These are phyloP conservation scores for Serilophus lunatus DNA, from an alignment of 2,113 vertebrate species.

Conservation along the genomic window DNA sequence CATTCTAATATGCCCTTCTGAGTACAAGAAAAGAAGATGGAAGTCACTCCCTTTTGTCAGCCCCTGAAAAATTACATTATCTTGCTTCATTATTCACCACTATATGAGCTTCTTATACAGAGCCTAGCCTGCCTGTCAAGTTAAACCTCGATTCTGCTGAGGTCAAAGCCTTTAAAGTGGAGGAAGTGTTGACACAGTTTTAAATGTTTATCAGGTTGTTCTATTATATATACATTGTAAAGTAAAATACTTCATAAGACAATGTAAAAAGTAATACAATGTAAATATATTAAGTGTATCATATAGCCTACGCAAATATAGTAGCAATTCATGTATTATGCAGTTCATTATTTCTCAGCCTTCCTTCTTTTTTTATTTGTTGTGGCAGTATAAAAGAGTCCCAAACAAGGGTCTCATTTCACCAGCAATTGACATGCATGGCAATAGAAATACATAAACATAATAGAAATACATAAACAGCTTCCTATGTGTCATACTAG, in stretches of 20 bases:
- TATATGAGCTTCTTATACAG: not conserved
- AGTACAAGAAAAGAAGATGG: not conserved
- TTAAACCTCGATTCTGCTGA: not conserved
- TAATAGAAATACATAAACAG: not conserved
- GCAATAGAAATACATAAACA: not conserved
- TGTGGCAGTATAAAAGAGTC: not conserved
- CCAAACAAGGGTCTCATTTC: not conserved
- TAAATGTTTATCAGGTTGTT: not conserved
- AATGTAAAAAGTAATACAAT: not conserved
- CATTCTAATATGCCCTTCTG: not conserved
- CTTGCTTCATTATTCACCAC: not conserved
- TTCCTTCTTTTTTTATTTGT: not conserved
- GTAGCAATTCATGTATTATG: not conserved
- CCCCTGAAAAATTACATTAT: not conserved
- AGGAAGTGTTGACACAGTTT: not conserved
- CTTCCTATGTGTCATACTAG: not conserved
- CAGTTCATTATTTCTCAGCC: not conserved
- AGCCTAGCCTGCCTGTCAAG: not conserved
- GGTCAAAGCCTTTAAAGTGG: not conserved
- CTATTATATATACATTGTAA: not conserved
- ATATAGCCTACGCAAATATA: not conserved
- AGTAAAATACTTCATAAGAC: not conserved
- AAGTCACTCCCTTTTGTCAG: not conserved
- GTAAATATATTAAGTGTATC: not conserved
- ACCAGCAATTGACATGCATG: not conserved